phyloP scores from a whole-genome alignment of 2,888 invertebrate genomes.

The Pemphredon lugubris region DNA sequence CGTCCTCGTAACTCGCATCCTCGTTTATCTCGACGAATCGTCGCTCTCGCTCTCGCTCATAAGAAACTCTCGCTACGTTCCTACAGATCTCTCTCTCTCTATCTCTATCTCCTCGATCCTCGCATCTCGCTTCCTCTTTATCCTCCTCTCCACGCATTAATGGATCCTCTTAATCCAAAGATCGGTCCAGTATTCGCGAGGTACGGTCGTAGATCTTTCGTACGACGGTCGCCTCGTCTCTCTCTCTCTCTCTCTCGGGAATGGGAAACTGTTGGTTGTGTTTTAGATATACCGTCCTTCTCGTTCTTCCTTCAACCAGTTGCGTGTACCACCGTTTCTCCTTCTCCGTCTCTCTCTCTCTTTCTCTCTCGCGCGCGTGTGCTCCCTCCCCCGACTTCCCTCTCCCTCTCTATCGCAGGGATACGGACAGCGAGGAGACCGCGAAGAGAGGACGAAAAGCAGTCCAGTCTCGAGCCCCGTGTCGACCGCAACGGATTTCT shows the following conservation, averaged over 20 bases:
- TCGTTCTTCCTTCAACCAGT: background rate
- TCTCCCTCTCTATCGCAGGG: slow-evolving; percentile 33
- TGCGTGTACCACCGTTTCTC: background rate
- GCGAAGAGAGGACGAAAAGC: slow-evolving; percentile 20
- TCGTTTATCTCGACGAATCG: background rate
- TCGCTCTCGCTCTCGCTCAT: too few relatives aligned
- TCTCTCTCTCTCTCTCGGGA: too few relatives aligned
- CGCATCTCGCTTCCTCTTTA: background rate
- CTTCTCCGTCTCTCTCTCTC: background rate
- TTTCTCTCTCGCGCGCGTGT: background rate
- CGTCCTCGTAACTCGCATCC: background rate
- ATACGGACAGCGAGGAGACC: slow-evolving; percentile 19
- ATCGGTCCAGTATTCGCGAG: too few relatives aligned
- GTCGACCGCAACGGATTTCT: slow-evolving; percentile 70
- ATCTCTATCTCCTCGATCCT: background rate
- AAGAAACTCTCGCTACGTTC: too few relatives aligned
- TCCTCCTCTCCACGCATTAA: background rate
- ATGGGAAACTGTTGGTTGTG: too few relatives aligned
- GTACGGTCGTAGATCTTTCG: too few relatives aligned
- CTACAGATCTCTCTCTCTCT: background rate
- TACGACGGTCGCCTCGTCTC: too few relatives aligned
- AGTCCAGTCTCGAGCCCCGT: slow-evolving; percentile 76
- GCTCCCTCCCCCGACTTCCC: background rate
- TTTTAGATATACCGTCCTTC: too few relatives aligned
- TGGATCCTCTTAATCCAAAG: background rate